Base-by-base conservation (phyloP, 2,797 vertebrate species). In the Halcyon chelicuti region DNA sequence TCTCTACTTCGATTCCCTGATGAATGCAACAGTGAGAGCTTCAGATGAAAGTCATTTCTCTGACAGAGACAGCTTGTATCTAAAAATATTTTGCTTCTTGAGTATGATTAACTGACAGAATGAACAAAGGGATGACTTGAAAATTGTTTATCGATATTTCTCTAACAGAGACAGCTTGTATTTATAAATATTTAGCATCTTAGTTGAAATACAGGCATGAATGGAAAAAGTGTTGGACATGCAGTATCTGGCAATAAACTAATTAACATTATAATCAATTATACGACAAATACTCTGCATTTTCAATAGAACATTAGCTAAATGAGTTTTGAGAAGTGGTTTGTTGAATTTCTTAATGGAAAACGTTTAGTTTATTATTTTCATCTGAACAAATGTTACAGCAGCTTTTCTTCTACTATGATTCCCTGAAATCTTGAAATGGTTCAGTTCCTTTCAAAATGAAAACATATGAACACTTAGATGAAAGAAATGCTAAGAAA, bases 171-270 rank as follows among this genome's bases (percentile, higher is more conserved):
- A 92, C 66, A 94, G 88, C 51, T 90, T 62, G 78, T 86, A 78
- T 86, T 87, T 96, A 96, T 93, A 97, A 95, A 97, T 97, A 96
- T 96, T 96, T 97, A 96, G 57, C 67, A 66, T 81, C 71, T 86
- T 84, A 22, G 18, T 39, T 68, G 74, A 93, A 97, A 95, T 83
- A 76, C 61, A 81, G 95, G 10, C 55, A n/a, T 90, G 86, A 97
- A 96, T 88, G 60, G 73, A 96, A 95, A 96, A 68, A 67, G 63
- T 85, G 28, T 39, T 88, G 47, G 60, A 81, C 49, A 60, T 9
- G 6, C 21, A 93, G n/a, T 92, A 86, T 89, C 67, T 84, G 62
- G 37, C 66, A 91, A 87, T 72, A 94, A 96, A 91, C 44, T 87
- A 96, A 94, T 95, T 93, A 89, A 29, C 8, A 60, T 90, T 96